Percentiles rank a stretch among this genome's conserved stretches.
Evolutionary conservation across 2,888 invertebrate species (phyloP).

Genomic region (Parnassius orleans): DNA sequence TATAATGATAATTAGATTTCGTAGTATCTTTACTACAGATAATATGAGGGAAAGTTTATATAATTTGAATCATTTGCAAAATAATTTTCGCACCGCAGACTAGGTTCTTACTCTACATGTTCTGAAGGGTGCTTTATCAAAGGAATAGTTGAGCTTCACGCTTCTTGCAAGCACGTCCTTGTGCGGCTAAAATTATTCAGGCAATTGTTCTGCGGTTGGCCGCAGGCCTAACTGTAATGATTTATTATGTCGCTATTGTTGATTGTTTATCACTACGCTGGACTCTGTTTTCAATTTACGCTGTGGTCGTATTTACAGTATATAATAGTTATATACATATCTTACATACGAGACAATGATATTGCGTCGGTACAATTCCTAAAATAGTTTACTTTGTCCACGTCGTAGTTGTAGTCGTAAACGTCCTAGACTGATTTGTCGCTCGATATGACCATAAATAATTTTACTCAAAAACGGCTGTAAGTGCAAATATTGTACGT

Average conservation of each 20-base stretch:
- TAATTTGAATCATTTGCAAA: no score
- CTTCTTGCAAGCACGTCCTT: not conserved
- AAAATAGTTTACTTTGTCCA: slow-evolving; percentile 6
- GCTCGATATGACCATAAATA: slow-evolving; percentile 3
- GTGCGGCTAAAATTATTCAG: not conserved
- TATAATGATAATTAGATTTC: no score
- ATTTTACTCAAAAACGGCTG: not conserved
- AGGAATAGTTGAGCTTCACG: slow-evolving; percentile 11
- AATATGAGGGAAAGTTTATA: no score
- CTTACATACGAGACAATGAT: slow-evolving; percentile 2
- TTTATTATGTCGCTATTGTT: slow-evolving; percentile 11
- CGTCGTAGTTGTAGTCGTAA: not conserved
- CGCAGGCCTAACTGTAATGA: slow-evolving; percentile 8
- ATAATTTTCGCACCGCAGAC: not conserved
- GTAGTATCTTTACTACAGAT: no score
- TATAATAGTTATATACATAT: not conserved
- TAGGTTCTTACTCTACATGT: not conserved
- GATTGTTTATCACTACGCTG: slow-evolving; percentile 3
- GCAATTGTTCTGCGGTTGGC: slow-evolving; percentile 11
- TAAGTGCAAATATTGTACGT: not conserved
- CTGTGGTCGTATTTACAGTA: slow-evolving; percentile 7
- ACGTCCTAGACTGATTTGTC: slow-evolving; percentile 4
- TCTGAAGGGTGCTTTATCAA: slow-evolving; percentile 13
- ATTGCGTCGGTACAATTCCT: not conserved
- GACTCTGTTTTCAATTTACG: slow-evolving; percentile 4